Conservation (phyloP, 2,888 invertebrate genomes). For the Petrolisthes cinctipes region DNA sequence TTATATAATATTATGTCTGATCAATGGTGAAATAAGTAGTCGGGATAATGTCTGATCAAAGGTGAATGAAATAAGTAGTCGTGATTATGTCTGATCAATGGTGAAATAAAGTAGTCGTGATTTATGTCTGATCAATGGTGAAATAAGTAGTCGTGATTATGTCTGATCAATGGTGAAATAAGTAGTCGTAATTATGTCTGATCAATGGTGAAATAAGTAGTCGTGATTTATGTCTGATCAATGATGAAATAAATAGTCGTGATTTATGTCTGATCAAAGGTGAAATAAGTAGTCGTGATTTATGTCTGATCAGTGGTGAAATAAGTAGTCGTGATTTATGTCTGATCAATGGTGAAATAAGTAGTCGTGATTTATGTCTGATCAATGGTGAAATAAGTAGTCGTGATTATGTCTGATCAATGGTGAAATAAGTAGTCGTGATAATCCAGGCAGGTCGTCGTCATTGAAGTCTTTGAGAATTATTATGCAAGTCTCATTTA, state of each 20-base stretch:
- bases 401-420: too few relatives aligned
- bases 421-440: background rate
- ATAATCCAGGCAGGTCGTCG: too few relatives aligned
- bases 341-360: background rate
- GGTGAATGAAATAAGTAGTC: background rate
- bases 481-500: too few relatives aligned
- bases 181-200: too few relatives aligned
- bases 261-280: too few relatives aligned
- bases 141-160: background rate
- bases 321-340: too few relatives aligned
- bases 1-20: constrained; percentile 1
- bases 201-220: background rate
- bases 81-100: too few relatives aligned
- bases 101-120: background rate
- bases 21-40: background rate
- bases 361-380: too few relatives aligned
- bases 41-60: too few relatives aligned
- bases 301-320: background rate
- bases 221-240: too few relatives aligned
- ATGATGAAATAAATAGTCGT: background rate
- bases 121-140: too few relatives aligned
- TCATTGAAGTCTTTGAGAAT: too few relatives aligned
- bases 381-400: background rate
- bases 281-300: background rate
- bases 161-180: background rate